phyloP scores from a whole-genome alignment of 2,113 vertebrate species.

The Pseudolaguvia tuberculata region DNA sequence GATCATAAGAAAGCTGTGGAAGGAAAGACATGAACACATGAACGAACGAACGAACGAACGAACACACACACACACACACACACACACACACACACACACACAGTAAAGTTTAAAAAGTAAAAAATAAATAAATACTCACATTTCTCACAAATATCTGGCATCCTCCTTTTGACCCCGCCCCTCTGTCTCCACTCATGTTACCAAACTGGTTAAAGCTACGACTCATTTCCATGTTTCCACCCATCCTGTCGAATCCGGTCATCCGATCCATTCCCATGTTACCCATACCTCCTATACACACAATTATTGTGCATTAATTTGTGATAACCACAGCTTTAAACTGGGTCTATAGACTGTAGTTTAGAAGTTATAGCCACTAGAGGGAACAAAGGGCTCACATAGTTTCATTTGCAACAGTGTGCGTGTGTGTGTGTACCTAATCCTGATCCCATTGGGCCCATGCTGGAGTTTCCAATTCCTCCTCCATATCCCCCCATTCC shows the following conservation, averaged over 20 bases:
- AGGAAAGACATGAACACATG: conserved; percentile 38
- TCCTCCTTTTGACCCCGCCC: conserved; percentile 81
- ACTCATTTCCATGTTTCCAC: conserved; percentile 84
- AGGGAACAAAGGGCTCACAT: background rate
- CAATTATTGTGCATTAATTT: background rate
- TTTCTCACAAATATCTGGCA: conserved; percentile 99
- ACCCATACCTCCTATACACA: conserved; percentile 76
- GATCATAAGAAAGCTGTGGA: conserved; percentile 90
- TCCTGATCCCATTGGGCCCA: conserved; percentile 86
- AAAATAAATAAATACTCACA: conserved; percentile 68
- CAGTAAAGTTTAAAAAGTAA: background rate
- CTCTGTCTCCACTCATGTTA: conserved; percentile 78
- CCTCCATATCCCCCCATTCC: conserved; percentile 87
- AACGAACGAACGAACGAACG: too few species aligned
- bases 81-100: conserved; percentile 7
- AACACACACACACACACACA: background rate
- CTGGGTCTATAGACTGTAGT: background rate
- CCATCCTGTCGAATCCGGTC: conserved; percentile 88
- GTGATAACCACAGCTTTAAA: background rate
- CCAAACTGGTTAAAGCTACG: conserved; percentile 80
- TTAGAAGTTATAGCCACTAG: background rate
- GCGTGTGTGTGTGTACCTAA: conserved; percentile 78
- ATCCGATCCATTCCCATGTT: conserved; percentile 87
- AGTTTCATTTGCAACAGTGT: background rate
- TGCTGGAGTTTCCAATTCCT: conserved; percentile 87